A percentile compares a stretch with the other conserved stretches of the same genome.
Conservation (phyloP, 2,888 invertebrate species). For the Meteorus cinctellus region DNA sequence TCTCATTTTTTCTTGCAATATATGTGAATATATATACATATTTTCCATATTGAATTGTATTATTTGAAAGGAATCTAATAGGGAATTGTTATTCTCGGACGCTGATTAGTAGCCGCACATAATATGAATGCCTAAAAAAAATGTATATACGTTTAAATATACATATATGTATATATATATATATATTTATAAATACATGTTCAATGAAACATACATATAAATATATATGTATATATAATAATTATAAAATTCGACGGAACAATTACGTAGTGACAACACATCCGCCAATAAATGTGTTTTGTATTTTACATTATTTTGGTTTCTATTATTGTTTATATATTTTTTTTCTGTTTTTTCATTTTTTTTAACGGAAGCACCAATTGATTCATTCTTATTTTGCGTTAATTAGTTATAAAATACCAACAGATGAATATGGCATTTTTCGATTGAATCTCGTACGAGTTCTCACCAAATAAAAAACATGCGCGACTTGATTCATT, state of each 20-base stretch:
- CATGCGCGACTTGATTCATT: constrained; percentile 17
- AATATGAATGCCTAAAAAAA: not conserved
- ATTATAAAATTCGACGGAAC: constrained; percentile 41
- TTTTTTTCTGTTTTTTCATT: constrained; percentile 19
- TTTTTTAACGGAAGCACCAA: constrained; percentile 53
- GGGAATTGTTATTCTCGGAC: not conserved
- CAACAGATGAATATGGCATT: constrained; percentile 9
- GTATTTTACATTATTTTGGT: constrained; percentile 6
- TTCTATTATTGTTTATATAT: constrained; percentile 22
- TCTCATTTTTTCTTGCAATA: not conserved
- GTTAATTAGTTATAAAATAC: constrained; percentile 29
- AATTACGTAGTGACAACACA: constrained; percentile 43
- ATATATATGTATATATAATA: not conserved
- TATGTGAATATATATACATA: constrained; percentile 8
- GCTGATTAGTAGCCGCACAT: constrained; percentile 5
- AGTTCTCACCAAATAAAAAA: constrained; percentile 29
- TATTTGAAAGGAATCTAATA: not conserved
- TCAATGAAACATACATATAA: not conserved
- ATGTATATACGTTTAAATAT: not conserved
- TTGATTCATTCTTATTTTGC: constrained; percentile 43
- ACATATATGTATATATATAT: no score
- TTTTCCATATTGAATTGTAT: not conserved
- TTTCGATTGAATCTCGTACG: constrained; percentile 31
- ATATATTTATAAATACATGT: not conserved
- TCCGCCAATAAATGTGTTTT: constrained; percentile 32